Evolutionary conservation across 1,140 invertebrate species (phyloP), one percentile per base, ranked within the genome.

Genomic region (Rhagoletis zephyria): DNA sequence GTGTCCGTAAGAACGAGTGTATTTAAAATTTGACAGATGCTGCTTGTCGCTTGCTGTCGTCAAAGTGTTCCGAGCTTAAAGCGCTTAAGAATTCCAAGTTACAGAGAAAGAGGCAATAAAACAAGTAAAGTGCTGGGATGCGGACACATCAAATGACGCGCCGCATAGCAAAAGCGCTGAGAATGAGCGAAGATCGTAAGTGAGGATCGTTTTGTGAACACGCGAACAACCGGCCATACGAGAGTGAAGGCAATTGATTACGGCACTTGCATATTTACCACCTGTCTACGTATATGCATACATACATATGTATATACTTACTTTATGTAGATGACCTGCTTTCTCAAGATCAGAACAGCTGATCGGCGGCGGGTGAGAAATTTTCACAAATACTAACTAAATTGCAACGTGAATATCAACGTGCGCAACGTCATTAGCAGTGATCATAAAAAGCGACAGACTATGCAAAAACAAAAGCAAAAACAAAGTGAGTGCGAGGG

Each of bases 371-470:
- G 48, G 74, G 74, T 42, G 74, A n/a, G 9, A 51, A 81, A 56
- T 10, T 81, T 81, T 56, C 74, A 81, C 74, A 81, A 81, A 12
- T n/a, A 30, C 14, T 74, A 48, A 74, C 45, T 74, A 74, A 74
- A 74, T 74, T 74, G 12, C 70, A 81, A 81, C 48, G 74, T 45
- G 48, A 30, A 19, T 30, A 77, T 45, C 48, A 81, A 81, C 30
- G n/a, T 51, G 74, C 74, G 74, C 30, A 81, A 81, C 45, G 67
- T 74, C 67, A 81, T 5, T 56, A 56, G 51, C 3, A 7, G 51
- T 30, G 74, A 30, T 48, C 45, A 30, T 56, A 3, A 81, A 56
- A 6, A 81, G 45, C 3, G 48, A 0, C 42, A 19, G 1, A 81
- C n/a, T 30, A 48, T 51, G 12, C 10, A 59, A 1, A 56, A n/a